Percentiles rank a stretch among this genome's conserved stretches.
phyloP scores from a whole-genome alignment of 1,140 invertebrate genomes.

The Hyphantria cunea region DNA sequence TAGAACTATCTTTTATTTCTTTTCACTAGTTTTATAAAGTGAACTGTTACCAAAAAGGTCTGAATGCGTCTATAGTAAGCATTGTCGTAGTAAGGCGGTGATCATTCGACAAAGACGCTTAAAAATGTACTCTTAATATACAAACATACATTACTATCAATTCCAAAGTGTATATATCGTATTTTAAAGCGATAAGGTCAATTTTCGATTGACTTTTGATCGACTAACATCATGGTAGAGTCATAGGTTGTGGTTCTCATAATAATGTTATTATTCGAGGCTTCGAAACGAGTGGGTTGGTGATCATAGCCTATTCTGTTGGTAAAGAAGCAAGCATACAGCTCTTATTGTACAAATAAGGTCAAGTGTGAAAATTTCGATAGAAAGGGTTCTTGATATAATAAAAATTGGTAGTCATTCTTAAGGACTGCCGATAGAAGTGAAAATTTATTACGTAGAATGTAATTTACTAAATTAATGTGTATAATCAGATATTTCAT shows the following conservation, averaged over 20 bases:
- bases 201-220: slow-evolving; percentile 27
- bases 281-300: slow-evolving; percentile 65
- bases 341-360: slow-evolving; percentile 54
- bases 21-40: slow-evolving; percentile 32
- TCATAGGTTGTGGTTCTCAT: slow-evolving; percentile 45
- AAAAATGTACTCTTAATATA: slow-evolving; percentile 68
- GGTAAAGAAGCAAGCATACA: slow-evolving; percentile 67
- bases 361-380: slow-evolving; percentile 22
- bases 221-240: slow-evolving; percentile 4
- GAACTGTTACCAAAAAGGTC: slow-evolving; percentile 47
- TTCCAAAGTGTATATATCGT: slow-evolving; percentile 15
- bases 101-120: slow-evolving; percentile 71
- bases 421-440: no score
- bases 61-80: slow-evolving; percentile 50
- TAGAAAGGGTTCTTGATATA: slow-evolving; percentile 16
- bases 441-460: no score
- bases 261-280: slow-evolving; percentile 77
- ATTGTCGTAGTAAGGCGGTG: slow-evolving; percentile 61
- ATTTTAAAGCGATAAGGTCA: slow-evolving; percentile 24
- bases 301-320: slow-evolving; percentile 67
- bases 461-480: no score
- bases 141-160: slow-evolving; percentile 36
- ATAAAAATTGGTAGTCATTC: no score
- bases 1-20: slow-evolving; percentile 26
- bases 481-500: no score